phyloP scores from a whole-genome alignment of 2,113 vertebrate species.

The Sturnira hondurensis region DNA sequence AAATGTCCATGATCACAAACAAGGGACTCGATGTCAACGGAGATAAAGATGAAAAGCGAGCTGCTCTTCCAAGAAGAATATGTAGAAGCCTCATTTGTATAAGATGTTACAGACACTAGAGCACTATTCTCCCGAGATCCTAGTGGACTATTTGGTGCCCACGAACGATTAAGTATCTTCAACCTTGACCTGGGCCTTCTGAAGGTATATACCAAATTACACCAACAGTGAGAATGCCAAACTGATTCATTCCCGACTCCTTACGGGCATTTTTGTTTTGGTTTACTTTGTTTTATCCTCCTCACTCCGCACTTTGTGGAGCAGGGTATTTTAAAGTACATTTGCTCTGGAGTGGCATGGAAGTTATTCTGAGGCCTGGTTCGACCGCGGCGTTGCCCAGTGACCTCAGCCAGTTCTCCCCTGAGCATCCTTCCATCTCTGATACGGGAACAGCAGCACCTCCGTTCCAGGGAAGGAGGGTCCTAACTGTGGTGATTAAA shows the following conservation, averaged over 20 bases:
- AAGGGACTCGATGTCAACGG: background rate
- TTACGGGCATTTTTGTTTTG: background rate
- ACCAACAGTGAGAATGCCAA: background rate
- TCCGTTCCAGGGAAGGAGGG: background rate
- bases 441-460: accelerated
- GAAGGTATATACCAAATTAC: background rate
- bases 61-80: background rate
- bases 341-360: background rate
- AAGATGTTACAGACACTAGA: background rate
- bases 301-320: background rate
- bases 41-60: background rate
- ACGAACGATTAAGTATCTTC: background rate
- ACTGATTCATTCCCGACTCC: background rate
- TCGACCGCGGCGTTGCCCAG: background rate
- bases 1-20: background rate
- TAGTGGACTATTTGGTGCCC: background rate
- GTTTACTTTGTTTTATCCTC: background rate
- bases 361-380: background rate
- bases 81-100: background rate
- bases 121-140: background rate
- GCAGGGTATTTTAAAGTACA: background rate
- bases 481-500: background rate
- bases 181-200: background rate
- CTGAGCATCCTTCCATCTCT: background rate
- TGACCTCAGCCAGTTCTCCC: background rate